Base-by-base conservation (phyloP, 2,888 invertebrate species). In the Eugnorisma glareosa region DNA sequence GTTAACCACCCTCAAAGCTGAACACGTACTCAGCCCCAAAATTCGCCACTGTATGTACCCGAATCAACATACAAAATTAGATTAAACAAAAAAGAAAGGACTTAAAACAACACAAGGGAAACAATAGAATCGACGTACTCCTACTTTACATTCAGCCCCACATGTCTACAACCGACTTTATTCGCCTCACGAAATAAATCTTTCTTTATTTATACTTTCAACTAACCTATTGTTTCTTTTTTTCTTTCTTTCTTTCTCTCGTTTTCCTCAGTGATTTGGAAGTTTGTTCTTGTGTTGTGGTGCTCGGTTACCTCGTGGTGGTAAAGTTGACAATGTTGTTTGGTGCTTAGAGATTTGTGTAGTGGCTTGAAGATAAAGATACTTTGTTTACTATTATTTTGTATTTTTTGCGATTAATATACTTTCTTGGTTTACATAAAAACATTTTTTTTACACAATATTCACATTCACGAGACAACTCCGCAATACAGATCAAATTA, bases 171-270 rank as follows among this genome's bases (percentile, higher is more conserved):
- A 78, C 84, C 84, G 84, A 88, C 90, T 90, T 92, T 91, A 93
- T 94, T 94, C 94, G 87, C 77, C 92, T 91, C 94, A 94, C 94
- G 94, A 90, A 93, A 94, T 94, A 93, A 94, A 94, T 94, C 93
- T 93, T 86, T 86, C 90, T 90, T 91, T 93, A 93, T 93, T 94
- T 93, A 93, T 93, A 92, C 92, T 91, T 92, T 90, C 91, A 90
- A 91, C 92, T 91, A 92, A 92, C 91, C 92, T 92, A 92, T 93
- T 93, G 93, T 92, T 93, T 48, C 15, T 93, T 92, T 93, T 92
- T 89, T 83, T 84, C 84, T 57, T 59, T 75, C 81, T 86, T 82
- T 89, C 84, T 81, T 35, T 70, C 82, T 87, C 82, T 89, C 86
- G 87, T 89, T 86, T 88, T 84, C 74, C 82, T 82, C 85, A 90